phyloP scores from a whole-genome alignment of 2,113 vertebrate species.

The Rana temporaria region DNA sequence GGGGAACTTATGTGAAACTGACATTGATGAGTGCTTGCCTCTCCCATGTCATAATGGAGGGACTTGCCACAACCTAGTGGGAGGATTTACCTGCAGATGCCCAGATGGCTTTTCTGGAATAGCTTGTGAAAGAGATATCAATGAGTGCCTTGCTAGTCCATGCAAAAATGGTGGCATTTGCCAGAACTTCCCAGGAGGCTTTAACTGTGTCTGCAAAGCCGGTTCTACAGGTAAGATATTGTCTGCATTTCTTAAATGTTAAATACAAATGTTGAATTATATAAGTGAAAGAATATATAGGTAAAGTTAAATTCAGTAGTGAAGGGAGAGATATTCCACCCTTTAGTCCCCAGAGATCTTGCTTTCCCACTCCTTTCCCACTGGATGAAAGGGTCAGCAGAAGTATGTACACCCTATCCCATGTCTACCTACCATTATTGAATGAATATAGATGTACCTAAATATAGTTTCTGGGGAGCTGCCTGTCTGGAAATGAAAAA shows the following conservation, averaged over 20 bases:
- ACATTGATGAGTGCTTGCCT: constrained; percentile 91
- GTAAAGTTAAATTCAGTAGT: too few relatives aligned
- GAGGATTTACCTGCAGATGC: constrained; percentile 94
- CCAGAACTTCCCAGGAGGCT: constrained; percentile 94
- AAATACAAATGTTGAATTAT: too few relatives aligned
- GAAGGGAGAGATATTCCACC: too few relatives aligned
- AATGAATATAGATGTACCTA: too few relatives aligned
- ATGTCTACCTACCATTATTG: too few relatives aligned
- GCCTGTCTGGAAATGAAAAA: too few relatives aligned
- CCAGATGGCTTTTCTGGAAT: constrained; percentile 90
- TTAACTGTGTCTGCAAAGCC: constrained; percentile 91
- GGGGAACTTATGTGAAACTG: constrained; percentile 83
- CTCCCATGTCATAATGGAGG: constrained; percentile 93
- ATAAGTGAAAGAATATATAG: too few relatives aligned
- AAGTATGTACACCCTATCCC: too few relatives aligned
- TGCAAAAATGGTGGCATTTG: constrained; percentile 91
- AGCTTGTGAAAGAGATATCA: constrained; percentile 94
- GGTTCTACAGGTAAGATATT: constrained; percentile 90
- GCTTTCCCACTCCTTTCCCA: too few relatives aligned
- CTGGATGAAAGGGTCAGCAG: too few relatives aligned
- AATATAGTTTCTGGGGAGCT: too few relatives aligned
- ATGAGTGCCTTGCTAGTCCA: constrained; percentile 91
- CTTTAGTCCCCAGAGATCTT: too few relatives aligned
- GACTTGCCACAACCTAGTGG: constrained; percentile 93
- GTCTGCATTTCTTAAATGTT: background rate